A percentile compares a stretch with the other conserved stretches of the same genome.
Conservation (phyloP, 2,797 vertebrate genomes). For the Clamator glandarius region DNA sequence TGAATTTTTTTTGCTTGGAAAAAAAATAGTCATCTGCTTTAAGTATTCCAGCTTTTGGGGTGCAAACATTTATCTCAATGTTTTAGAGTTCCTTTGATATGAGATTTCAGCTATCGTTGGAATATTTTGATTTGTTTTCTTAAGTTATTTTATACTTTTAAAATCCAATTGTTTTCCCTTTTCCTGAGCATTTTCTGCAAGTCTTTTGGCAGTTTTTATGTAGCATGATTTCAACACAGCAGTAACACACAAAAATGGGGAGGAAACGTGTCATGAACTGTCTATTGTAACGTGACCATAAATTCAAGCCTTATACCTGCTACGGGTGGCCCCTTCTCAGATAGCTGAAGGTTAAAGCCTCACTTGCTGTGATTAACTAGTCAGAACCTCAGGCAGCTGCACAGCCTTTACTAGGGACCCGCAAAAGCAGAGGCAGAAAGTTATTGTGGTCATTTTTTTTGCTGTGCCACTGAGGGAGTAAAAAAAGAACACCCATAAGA, state of each 20-base stretch:
- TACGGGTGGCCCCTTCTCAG: neutral
- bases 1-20: neutral
- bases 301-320: neutral
- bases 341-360: slow-evolving; percentile 29
- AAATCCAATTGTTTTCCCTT: neutral
- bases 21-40: neutral
- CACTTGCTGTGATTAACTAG: slow-evolving; percentile 11
- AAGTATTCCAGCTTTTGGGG: neutral
- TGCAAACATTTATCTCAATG: neutral
- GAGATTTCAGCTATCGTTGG: neutral
- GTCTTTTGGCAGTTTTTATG: neutral
- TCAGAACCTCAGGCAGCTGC: slow-evolving; percentile 3
- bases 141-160: neutral
- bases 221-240: neutral
- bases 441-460: neutral
- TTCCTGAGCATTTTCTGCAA: neutral
- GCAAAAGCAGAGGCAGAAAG: neutral
- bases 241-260: neutral
- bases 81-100: neutral
- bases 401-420: neutral
- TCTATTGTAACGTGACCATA: neutral
- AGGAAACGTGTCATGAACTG: neutral
- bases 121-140: neutral
- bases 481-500: neutral
- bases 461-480: neutral